Conservation (phyloP, 2,113 vertebrate species). For the Oncorhynchus nerka region DNA sequence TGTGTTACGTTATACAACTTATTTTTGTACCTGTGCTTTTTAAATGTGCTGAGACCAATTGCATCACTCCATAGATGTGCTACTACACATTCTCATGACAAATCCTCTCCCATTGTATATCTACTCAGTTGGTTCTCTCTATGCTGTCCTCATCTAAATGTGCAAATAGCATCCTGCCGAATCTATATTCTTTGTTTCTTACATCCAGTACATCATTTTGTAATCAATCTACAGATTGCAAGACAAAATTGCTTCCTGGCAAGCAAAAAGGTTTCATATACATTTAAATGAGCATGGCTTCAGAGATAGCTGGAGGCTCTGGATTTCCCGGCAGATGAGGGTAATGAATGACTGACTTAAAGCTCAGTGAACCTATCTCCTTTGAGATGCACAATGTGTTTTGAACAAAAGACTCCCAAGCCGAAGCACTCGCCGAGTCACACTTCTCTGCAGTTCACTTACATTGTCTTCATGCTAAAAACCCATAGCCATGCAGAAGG, state of each 20-base stretch:
- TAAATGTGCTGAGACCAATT: too few species aligned
- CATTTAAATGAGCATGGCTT: conserved; percentile 25
- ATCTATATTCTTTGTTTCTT: conserved; percentile 19
- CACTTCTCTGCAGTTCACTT: not conserved
- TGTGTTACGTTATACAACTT: too few species aligned
- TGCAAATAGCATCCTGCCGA: conserved; percentile 18
- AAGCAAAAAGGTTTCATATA: conserved; percentile 17
- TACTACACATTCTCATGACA: not conserved
- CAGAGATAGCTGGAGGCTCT: conserved; percentile 6
- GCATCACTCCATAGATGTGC: too few species aligned
- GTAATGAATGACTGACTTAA: conserved; percentile 22
- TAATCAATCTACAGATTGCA: conserved; percentile 20
- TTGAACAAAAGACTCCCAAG: conserved; percentile 21
- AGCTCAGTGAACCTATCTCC: conserved; percentile 12
- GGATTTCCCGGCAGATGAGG: conserved; percentile 5
- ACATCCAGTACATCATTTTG: conserved; percentile 9
- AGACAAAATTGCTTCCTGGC: conserved; percentile 19
- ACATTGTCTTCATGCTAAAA: conserved; percentile 6
- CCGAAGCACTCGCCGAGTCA: not conserved
- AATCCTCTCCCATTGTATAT: too few species aligned
- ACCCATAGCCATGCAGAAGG: not conserved
- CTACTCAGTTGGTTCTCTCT: too few species aligned
- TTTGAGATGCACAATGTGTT: conserved; percentile 17
- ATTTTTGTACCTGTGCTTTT: too few species aligned
- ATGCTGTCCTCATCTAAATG: conserved; percentile 7